Conservation (phyloP, 2,888 invertebrate genomes). For the Amiota mariae region DNA sequence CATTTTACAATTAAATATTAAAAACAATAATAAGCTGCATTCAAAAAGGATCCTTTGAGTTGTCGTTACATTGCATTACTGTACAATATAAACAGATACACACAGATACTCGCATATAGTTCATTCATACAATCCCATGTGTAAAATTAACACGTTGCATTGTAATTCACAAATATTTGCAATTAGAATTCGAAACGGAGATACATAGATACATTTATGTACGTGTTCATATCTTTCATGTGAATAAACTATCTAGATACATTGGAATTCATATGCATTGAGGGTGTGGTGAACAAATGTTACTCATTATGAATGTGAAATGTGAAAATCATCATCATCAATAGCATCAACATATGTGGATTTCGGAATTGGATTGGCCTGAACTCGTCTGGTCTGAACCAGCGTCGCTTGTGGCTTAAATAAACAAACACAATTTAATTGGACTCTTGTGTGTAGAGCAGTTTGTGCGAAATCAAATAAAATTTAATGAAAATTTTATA, state of each 20-base stretch:
- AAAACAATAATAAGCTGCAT: constrained; percentile 16
- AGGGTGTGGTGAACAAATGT: neutral
- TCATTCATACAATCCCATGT: constrained; percentile 10
- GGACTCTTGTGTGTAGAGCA: constrained; percentile 10
- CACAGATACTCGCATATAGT: neutral
- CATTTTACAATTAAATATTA: constrained; percentile 27
- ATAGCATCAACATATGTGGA: neutral
- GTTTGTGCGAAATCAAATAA: constrained; percentile 22
- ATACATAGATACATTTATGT: neutral
- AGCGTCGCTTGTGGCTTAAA: neutral
- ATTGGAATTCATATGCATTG: neutral
- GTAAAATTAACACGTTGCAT: constrained; percentile 25
- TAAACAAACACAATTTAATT: constrained; percentile 29
- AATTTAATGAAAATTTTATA: constrained; percentile 22
- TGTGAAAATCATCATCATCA: constrained; percentile 20
- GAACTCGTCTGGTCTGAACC: neutral
- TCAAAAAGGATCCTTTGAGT: neutral
- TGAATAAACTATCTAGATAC: neutral
- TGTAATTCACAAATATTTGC: constrained; percentile 25
- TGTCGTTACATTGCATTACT: neutral
- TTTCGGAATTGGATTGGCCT: no score
- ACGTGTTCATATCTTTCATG: no score
- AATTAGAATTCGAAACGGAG: constrained; percentile 18
- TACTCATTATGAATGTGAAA: constrained; percentile 17
- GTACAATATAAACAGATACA: neutral